These are phyloP conservation scores for Bombus difficillimus DNA, from an alignment of 1,140 invertebrate species.

Conservation along the genomic window DNA sequence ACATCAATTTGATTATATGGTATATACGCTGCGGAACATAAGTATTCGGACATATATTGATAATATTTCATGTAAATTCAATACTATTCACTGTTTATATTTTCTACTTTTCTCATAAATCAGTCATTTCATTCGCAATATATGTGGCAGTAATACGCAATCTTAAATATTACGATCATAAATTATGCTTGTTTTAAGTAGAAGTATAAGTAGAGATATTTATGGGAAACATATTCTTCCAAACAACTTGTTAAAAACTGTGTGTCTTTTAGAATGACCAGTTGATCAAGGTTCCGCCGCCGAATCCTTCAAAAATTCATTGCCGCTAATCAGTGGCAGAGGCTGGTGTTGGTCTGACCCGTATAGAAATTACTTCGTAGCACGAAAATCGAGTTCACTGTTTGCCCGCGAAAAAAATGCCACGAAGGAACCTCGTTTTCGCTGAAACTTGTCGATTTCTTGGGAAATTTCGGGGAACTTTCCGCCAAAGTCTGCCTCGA, in stretches of 20 bases:
- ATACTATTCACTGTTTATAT: no score
- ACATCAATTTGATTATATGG: no score
- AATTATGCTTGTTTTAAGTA: no score
- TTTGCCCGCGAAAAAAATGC: background rate
- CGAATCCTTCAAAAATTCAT: background rate
- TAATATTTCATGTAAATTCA: no score
- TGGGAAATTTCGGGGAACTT: background rate
- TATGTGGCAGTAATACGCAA: no score
- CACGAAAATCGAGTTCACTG: background rate
- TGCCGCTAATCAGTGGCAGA: background rate
- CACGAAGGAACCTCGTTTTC: constrained; percentile 17
- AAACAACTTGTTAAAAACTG: no score
- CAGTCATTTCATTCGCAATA: no score
- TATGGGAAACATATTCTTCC: background rate
- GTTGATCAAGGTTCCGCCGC: background rate
- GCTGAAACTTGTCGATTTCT: constrained; percentile 2
- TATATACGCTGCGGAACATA: no score
- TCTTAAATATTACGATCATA: no score
- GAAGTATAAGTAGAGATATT: background rate
- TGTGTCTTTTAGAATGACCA: background rate
- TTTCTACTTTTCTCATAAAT: no score
- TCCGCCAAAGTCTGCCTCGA: background rate
- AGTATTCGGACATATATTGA: no score
- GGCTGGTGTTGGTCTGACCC: background rate
- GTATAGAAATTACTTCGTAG: background rate